These are phyloP conservation scores for Mylabris sibirica DNA, from an alignment of 2,888 invertebrate genomes.

Conservation along the genomic window DNA sequence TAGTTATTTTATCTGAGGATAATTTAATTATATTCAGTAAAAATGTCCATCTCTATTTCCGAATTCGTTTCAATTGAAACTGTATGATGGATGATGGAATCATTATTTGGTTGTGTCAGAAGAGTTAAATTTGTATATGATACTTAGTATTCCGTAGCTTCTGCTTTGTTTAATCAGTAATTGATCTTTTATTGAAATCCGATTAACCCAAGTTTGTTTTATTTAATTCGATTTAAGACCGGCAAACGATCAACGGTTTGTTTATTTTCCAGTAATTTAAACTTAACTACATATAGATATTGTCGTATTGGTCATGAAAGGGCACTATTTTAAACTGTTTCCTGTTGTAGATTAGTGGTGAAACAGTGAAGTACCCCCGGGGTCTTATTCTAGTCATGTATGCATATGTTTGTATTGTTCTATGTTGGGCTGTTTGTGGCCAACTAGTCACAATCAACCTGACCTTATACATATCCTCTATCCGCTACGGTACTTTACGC, in stretches of 20 bases:
- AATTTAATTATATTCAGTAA: too few species aligned
- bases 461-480: constrained; percentile 30
- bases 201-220: background rate
- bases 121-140: too few species aligned
- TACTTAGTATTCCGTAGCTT: too few species aligned
- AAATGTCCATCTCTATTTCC: too few species aligned
- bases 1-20: too few species aligned
- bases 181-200: background rate
- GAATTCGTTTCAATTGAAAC: too few species aligned
- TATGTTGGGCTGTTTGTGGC: constrained; percentile 38
- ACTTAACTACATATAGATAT: constrained; percentile 31
- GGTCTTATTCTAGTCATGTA: constrained; percentile 26
- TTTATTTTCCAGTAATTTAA: background rate
- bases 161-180: background rate
- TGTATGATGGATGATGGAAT: too few species aligned
- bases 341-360: constrained; percentile 38
- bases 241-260: background rate
- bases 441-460: constrained; percentile 34
- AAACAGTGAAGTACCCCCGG: constrained; percentile 30
- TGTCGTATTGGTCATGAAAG: constrained; percentile 41
- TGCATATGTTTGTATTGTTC: constrained; percentile 38
- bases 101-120: too few species aligned
- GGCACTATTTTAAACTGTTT: constrained; percentile 39
- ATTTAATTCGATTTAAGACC: background rate
- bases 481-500: background rate